Evolutionary conservation across 2,113 vertebrate species (phyloP).

Genomic region (Tringa solitaria): DNA sequence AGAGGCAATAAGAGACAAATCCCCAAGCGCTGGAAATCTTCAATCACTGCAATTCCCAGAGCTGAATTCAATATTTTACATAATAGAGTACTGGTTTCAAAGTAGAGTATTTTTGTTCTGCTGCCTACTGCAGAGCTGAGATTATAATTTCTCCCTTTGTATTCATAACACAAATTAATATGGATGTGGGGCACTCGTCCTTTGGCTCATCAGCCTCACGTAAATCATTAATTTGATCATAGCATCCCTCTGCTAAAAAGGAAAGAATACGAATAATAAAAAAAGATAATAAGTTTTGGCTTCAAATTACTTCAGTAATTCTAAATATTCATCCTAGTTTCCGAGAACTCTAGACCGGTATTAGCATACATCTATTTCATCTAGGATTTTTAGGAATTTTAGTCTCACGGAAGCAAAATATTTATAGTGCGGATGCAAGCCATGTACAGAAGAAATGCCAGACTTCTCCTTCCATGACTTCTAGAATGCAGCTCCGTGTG

Average conservation of each 20-base stretch:
- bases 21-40: background rate
- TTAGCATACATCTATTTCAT: background rate
- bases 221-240: background rate
- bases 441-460: background rate
- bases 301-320: constrained; percentile 4
- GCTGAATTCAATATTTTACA: background rate
- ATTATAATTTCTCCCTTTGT: background rate
- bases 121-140: background rate
- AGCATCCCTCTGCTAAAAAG: background rate
- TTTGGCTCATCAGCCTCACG: background rate
- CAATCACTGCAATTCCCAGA: background rate
- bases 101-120: background rate
- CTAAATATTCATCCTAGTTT: background rate
- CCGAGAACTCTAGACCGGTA: background rate
- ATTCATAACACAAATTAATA: background rate
- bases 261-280: background rate
- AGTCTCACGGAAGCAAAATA: background rate
- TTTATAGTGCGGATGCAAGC: background rate
- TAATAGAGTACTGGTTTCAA: background rate
- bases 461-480: background rate
- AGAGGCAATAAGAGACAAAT: background rate
- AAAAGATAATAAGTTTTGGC: background rate
- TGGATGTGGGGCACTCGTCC: background rate
- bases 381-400: background rate
- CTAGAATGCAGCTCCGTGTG: background rate